A percentile compares a stretch with the other conserved stretches of the same genome.
Conservation (phyloP, 2,888 invertebrate genomes). For the Hedya salicella region DNA sequence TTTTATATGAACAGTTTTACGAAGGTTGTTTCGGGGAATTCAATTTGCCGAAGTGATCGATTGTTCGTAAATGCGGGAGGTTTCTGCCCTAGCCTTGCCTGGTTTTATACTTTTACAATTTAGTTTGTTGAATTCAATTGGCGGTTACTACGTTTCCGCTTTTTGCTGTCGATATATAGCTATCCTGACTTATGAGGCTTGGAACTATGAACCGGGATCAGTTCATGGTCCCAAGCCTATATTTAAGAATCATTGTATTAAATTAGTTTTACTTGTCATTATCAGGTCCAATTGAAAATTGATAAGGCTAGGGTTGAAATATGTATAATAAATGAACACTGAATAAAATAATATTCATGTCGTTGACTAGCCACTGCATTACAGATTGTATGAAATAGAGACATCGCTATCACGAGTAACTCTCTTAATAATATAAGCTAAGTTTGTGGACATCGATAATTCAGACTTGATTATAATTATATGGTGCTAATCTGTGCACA, state of each 20-base stretch:
- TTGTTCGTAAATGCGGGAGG: slow-evolving; percentile 15
- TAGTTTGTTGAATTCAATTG: too few species aligned
- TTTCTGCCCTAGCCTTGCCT: neutral
- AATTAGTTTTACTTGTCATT: neutral
- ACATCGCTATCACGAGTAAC: neutral
- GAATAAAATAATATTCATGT: neutral
- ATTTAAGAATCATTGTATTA: too few species aligned
- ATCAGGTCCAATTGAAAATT: too few species aligned
- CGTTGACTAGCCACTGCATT: neutral
- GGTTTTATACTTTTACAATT: too few species aligned
- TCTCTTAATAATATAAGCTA: neutral
- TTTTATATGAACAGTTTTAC: slow-evolving; percentile 24
- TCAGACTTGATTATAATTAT: neutral
- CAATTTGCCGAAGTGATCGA: slow-evolving; percentile 27
- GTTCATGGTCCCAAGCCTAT: too few species aligned
- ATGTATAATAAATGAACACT: neutral
- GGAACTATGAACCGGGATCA: too few species aligned
- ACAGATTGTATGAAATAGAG: neutral
- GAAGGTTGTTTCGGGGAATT: slow-evolving; percentile 20
- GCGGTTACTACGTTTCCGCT: too few species aligned
- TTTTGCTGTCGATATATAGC: neutral
- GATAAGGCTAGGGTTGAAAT: neutral
- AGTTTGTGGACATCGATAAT: neutral
- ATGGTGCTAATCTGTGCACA: neutral
- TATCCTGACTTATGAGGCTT: too few species aligned